These are phyloP conservation scores for Melanogrammus aeglefinus DNA, from an alignment of 2,797 vertebrate genomes.

Conservation along the genomic window DNA sequence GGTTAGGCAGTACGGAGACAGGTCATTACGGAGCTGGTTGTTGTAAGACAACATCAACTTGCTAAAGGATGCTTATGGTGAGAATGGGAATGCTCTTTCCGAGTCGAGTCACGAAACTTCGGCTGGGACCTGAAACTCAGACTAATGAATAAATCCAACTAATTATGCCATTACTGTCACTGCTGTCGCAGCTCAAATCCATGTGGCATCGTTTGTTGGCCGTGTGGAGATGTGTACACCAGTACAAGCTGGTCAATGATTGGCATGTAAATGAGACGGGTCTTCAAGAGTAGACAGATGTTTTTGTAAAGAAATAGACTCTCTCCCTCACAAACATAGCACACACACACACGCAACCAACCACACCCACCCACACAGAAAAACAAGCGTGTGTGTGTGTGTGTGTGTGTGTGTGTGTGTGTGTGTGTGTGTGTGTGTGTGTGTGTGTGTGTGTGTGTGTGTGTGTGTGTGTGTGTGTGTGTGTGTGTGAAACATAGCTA, in stretches of 20 bases:
- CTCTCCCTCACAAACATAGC: constrained; percentile 29
- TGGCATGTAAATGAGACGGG: not conserved
- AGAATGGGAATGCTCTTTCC: too few relatives aligned
- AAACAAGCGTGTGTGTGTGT: constrained; percentile 36
- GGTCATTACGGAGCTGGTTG: too few relatives aligned
- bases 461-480: constrained; percentile 22
- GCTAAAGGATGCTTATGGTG: too few relatives aligned
- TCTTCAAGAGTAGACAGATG: not conserved
- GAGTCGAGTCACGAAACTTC: not conserved
- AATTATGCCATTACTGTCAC: not conserved
- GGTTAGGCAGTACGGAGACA: too few relatives aligned
- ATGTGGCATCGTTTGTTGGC: not conserved
- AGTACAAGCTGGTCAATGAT: not conserved
- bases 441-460: constrained; percentile 38
- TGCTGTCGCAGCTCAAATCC: not conserved
- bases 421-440: constrained; percentile 28
- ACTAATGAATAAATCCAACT: not conserved
- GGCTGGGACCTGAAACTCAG: not conserved
- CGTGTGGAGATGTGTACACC: not conserved
- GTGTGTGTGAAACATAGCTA: constrained; percentile 60
- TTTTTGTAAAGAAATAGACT: not conserved
- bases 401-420: constrained; percentile 49
- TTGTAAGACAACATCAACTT: too few relatives aligned
- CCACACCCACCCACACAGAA: constrained; percentile 14
- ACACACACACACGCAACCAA: not conserved